Evolutionary conservation across 2,888 invertebrate genomes (phyloP), one percentile per base, ranked within the genome.

Genomic region (Cerastis leucographa): DNA sequence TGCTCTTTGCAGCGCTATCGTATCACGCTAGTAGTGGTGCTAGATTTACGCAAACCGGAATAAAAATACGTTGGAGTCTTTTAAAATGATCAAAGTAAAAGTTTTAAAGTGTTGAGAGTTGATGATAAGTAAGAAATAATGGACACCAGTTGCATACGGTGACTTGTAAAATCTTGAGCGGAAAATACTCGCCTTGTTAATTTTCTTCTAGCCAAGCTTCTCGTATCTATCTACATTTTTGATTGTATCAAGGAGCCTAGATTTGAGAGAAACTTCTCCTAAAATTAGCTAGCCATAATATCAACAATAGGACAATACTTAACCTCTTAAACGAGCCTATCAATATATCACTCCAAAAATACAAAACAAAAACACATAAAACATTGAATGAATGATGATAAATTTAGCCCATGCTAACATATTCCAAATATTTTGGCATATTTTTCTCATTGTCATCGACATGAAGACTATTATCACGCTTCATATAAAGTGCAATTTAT

Each of bases 401-500:
- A 29, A 56, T 67, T 80, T 61, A 59, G 51, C n/a, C 54, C 11
- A 17, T 59, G 64, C 40, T 44, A 65, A 61, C 35, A 74, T 56
- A 84, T 54, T 72, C 40, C 35, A 35, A 35, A 35, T 74, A 62
- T 51, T 69, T 25, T 22, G 6, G n/a, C 22, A 76, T 76, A 76
- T 65, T 29, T 67, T 69, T 51, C 49, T n/a, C 76, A 49, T 81
- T 76, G 85, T 81, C 81, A 76, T 71, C 85, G 51, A 46, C 71
- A 54, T 44, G 61, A 62, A 70, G 77, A 72, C 71, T 85, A 76
- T 76, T 74, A 76, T 59, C 62, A 42, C 69, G 71, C 59, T 77
- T 77, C 71, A 62, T 71, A 69, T 77, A 77, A 74, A 82, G 42
- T 67, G 69, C 76, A 85, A 87, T 87, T 87, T 78, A 87, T 87